Evolutionary conservation across 2,113 vertebrate genomes (phyloP).

Genomic region (Tragelaphus buxtoni): DNA sequence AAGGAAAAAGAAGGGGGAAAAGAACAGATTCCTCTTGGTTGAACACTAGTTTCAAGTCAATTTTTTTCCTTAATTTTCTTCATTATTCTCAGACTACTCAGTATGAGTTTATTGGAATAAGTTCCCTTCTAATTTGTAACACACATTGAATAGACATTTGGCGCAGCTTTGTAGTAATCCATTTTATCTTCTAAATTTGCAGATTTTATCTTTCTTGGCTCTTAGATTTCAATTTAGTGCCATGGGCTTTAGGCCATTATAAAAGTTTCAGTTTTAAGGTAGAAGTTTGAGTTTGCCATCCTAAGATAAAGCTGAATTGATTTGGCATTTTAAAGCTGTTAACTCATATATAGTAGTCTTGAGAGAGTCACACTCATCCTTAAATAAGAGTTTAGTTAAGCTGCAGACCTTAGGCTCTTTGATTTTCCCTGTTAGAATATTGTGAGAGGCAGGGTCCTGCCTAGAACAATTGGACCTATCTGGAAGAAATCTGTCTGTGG

Average conservation of each 20-base stretch:
- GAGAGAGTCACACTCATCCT: not conserved
- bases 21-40: not conserved
- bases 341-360: not conserved
- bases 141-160: conserved; percentile 52
- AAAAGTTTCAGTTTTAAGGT: conserved; percentile 48
- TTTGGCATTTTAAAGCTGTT: not conserved
- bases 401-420: not conserved
- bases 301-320: conserved; percentile 14
- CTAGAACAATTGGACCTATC: not conserved
- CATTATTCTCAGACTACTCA: conserved; percentile 40
- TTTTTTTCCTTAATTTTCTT: conserved; percentile 53
- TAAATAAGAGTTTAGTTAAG: not conserved
- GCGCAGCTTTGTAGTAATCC: conserved; percentile 27
- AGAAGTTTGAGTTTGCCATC: conserved; percentile 41
- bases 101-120: conserved; percentile 56
- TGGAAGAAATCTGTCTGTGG: not conserved
- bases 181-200: conserved; percentile 63
- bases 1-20: not conserved
- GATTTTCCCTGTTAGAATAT: not conserved
- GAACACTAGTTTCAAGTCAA: conserved; percentile 45
- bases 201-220: conserved; percentile 53
- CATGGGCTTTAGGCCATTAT: conserved; percentile 34
- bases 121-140: conserved; percentile 57
- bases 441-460: not conserved
- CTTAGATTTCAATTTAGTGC: conserved; percentile 43